A percentile compares a stretch with the other conserved stretches of the same genome.
phyloP scores from a whole-genome alignment of 1,140 invertebrate species.

The Laodelphax striatellus region DNA sequence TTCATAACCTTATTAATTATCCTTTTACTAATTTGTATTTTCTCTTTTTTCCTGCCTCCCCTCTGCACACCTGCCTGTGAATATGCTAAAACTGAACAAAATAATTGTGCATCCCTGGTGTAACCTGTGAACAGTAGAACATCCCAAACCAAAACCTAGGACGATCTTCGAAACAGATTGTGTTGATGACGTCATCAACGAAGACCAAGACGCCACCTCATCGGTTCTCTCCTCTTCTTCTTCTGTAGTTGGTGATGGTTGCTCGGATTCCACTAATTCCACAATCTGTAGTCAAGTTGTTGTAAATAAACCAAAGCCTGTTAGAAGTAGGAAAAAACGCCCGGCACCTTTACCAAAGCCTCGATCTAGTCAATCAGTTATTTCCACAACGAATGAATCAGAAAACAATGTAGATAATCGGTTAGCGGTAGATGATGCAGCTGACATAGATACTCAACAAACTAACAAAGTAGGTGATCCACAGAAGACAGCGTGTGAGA shows the following conservation, averaged over 20 bases:
- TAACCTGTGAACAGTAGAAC: neutral
- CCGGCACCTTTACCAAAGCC: conserved; percentile 10
- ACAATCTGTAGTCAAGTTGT: neutral
- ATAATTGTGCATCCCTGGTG: too few relatives aligned
- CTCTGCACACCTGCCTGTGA: too few relatives aligned
- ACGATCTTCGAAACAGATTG: neutral
- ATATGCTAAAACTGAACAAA: too few relatives aligned
- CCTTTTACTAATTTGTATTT: too few relatives aligned
- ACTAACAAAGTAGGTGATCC: too few relatives aligned
- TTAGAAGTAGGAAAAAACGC: neutral
- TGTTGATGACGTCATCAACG: neutral
- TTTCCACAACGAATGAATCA: too few relatives aligned
- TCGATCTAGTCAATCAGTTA: neutral
- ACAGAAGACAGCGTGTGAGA: too few relatives aligned
- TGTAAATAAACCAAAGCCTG: neutral
- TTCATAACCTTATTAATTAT: too few relatives aligned
- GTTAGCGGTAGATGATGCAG: neutral
- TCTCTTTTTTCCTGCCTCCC: too few relatives aligned
- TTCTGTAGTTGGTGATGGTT: neutral
- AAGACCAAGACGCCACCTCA: too few relatives aligned
- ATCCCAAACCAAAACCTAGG: conserved; percentile 1
- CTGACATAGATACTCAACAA: neutral
- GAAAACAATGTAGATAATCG: neutral
- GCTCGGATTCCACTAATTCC: neutral
- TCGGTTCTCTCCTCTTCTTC: too few relatives aligned